Evolutionary conservation across 2,797 vertebrate genomes (phyloP), one percentile per base, ranked within the genome.

Genomic region (Pseudocheirus occidentalis): DNA sequence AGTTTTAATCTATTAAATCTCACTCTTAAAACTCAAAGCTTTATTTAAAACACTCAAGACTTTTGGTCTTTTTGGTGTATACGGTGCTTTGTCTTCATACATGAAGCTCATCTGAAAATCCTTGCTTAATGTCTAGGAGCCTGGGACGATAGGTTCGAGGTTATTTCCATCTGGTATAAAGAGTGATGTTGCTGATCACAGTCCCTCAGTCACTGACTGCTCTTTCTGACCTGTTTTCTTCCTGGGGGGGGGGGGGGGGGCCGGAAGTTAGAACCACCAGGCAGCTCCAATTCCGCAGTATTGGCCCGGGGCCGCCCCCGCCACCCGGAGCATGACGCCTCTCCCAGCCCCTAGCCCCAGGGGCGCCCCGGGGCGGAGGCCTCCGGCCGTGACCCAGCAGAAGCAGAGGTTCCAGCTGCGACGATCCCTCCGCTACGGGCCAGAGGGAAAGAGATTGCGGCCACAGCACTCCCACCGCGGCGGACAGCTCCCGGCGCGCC

Each of bases 301-400:
- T 92, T 90, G 46, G 31, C 34, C 57, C 55, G 66, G 66, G 13
- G 90, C 21, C 55, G n/a, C 66, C 56, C 66, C 31, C 46, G 62
- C 97, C 97, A 81, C 81, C 56, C 95, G 91, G 95, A 95, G 96
- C 58, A 94, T 73, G 96, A 91, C 92, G 89, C 55, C 62, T 92
- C 96, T 66, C 21, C 55, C 93, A 55, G 91, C 31, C 66, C 92
- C 34, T 94, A 0, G 27, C 52, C 56, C 52, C 54, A 0, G 24
- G 29, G n/a, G 52, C 29, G 31, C 50, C 50, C 28, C 4, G 6
- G 3, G 81, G 90, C 52, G 52, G 13, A 28, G 54, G 56, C 52
- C 62, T 50, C 93, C 53, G 92, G 55, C 58, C 29, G n/a, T 0
- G 57, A 13, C 95, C 4, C 90, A 5, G 95, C n/a, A 24, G 18